These are phyloP conservation scores for Cactoblastis cactorum DNA, from an alignment of 2,888 invertebrate genomes.

Conservation along the genomic window DNA sequence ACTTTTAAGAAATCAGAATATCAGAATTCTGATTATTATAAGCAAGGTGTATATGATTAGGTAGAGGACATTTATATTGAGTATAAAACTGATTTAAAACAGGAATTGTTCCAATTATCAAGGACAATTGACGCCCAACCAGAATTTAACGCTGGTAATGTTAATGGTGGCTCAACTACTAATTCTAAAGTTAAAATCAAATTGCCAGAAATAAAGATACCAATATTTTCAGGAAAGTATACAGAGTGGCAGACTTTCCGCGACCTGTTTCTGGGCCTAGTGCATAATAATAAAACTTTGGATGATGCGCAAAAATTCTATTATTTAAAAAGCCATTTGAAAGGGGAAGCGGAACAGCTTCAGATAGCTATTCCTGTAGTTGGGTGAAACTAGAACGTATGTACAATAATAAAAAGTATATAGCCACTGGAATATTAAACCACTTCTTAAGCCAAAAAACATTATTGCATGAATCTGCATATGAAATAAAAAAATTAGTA, in stretches of 20 bases:
- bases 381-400: neutral
- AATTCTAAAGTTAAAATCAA: neutral
- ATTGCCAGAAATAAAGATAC: neutral
- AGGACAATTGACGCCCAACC: neutral
- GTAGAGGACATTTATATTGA: neutral
- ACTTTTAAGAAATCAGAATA: neutral
- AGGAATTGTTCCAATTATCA: neutral
- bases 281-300: neutral
- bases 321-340: neutral
- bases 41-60: neutral
- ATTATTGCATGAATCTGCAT: neutral
- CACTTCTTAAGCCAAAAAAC: neutral
- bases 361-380: neutral
- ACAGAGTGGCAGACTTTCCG: neutral
- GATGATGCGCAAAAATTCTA: neutral
- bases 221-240: neutral
- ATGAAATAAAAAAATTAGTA: neutral
- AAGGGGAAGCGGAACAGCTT: neutral
- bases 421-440: neutral
- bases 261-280: neutral
- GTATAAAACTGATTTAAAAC: neutral
- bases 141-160: too few relatives aligned
- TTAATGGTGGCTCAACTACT: too few relatives aligned
- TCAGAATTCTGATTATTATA: neutral
- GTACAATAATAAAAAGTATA: conserved; percentile 6